Percentiles rank a stretch among this genome's conserved stretches.
Evolutionary conservation across 2,888 invertebrate genomes (phyloP).

Genomic region (Andrena haemorrhoa): DNA sequence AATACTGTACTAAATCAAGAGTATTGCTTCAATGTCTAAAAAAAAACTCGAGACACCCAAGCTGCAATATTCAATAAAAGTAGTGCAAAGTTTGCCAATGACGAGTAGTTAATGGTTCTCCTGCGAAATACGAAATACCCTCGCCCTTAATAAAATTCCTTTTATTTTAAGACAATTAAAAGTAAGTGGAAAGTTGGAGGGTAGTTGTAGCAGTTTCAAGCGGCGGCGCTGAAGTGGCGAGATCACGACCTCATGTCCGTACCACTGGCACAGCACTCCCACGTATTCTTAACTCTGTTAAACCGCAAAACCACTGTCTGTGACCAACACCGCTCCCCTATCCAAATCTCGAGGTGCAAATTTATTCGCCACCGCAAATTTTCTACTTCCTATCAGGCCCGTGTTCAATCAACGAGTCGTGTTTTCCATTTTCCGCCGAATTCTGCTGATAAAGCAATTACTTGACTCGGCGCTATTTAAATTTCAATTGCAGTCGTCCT

Average conservation of each 20-base stretch:
- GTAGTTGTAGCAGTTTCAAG: conserved; percentile 28
- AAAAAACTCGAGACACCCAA: not conserved
- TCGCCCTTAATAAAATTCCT: conserved; percentile 16
- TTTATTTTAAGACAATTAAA: conserved; percentile 28
- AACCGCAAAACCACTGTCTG: conserved; percentile 55
- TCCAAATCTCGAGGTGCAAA: conserved; percentile 46
- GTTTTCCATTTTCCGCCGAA: not conserved
- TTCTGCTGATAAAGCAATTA: conserved; percentile 6
- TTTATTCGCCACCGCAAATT: conserved; percentile 55
- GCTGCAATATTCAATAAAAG: conserved; percentile 10
- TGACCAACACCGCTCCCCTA: conserved; percentile 22
- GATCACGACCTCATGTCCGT: conserved; percentile 23
- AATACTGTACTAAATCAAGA: too few species aligned
- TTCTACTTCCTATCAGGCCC: conserved; percentile 12
- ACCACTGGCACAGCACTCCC: conserved; percentile 16
- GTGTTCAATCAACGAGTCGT: conserved; percentile 1
- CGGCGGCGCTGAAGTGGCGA: conserved; percentile 28
- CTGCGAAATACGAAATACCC: not conserved
- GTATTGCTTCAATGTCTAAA: not conserved
- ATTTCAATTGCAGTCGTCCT: conserved; percentile 2
- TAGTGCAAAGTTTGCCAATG: not conserved
- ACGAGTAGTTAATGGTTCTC: not conserved
- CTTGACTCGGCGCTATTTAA: not conserved
- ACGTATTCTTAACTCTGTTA: conserved; percentile 64
- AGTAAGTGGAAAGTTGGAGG: conserved; percentile 19